Evolutionary conservation across 2,113 vertebrate species (phyloP).

Genomic region (Corvus hawaiiensis): DNA sequence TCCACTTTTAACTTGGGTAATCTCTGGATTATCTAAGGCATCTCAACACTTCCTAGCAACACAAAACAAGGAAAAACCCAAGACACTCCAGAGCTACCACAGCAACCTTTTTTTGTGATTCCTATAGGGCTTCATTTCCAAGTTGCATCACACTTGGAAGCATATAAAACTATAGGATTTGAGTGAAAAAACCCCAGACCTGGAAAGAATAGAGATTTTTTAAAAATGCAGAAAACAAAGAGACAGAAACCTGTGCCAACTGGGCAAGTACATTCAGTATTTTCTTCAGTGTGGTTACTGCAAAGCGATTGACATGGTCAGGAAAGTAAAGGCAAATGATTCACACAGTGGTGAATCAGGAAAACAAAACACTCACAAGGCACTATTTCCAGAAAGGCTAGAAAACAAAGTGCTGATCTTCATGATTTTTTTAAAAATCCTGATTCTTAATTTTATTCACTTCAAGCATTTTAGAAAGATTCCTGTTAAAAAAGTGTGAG

Average conservation of each 20-base stretch:
- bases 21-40: background rate
- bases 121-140: background rate
- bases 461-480: background rate
- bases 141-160: background rate
- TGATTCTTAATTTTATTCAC: background rate
- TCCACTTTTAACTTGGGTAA: background rate
- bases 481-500: background rate
- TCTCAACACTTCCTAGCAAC: background rate
- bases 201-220: background rate
- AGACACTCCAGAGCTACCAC: background rate
- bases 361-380: background rate
- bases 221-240: background rate
- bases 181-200: background rate
- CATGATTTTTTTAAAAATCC: background rate
- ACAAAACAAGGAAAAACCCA: background rate
- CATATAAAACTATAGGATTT: background rate
- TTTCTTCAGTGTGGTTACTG: background rate
- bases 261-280: background rate
- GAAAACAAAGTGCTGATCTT: background rate
- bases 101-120: background rate
- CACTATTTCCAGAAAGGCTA: background rate
- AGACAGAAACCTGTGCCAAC: background rate
- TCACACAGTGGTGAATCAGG: background rate
- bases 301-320: background rate
- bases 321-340: background rate